Evolutionary conservation across 2,113 vertebrate genomes (phyloP).

Genomic region (Crotophaga sulcirostris): DNA sequence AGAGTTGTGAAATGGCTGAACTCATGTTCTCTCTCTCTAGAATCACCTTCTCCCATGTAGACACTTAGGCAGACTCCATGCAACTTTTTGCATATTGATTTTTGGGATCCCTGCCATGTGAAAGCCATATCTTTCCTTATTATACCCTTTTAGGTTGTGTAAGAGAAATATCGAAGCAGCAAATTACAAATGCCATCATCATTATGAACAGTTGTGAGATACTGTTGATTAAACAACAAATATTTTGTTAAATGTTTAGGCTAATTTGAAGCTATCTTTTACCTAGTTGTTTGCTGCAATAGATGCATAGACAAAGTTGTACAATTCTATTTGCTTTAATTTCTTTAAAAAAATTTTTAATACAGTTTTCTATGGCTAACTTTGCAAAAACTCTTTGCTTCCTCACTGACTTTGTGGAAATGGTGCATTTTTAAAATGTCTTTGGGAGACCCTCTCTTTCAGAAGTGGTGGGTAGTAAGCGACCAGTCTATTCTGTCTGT

Average conservation of each 20-base stretch:
- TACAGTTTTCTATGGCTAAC: slow-evolving; percentile 55
- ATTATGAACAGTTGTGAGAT: background rate
- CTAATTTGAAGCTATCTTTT: background rate
- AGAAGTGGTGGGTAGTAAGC: background rate
- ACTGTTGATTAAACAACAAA: background rate
- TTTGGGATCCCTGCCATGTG: background rate
- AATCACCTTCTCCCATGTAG: background rate
- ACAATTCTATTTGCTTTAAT: background rate
- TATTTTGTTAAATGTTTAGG: background rate
- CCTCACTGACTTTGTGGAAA: slow-evolving; percentile 5
- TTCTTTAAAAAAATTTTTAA: background rate
- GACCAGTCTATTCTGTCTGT: background rate
- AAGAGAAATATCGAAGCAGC: background rate
- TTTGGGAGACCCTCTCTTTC: background rate
- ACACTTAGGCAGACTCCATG: background rate
- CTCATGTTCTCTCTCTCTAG: background rate
- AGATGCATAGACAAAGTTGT: background rate
- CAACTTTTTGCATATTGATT: background rate
- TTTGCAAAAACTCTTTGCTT: slow-evolving; percentile 31
- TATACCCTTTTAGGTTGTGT: background rate
- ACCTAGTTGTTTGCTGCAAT: background rate
- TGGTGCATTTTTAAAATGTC: background rate
- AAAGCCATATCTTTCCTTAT: background rate
- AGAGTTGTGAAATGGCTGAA: background rate
- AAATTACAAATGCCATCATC: background rate